phyloP scores from a whole-genome alignment of 1,140 invertebrate species.

The Lucilia sericata region DNA sequence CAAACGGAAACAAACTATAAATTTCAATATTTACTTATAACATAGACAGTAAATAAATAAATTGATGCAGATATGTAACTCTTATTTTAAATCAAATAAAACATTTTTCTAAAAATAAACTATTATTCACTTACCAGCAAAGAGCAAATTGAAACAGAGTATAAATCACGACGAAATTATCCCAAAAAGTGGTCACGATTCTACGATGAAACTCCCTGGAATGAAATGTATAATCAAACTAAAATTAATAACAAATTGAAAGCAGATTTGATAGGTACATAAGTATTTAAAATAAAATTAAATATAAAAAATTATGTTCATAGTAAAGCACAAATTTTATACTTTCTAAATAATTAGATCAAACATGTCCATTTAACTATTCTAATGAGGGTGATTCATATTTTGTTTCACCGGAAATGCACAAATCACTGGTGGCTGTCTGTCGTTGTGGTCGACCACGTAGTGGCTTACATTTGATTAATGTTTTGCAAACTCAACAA shows the following conservation, averaged over 20 bases:
- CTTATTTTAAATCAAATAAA: no score
- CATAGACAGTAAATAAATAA: neutral
- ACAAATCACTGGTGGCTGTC: constrained; percentile 52
- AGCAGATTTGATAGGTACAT: constrained; percentile 27
- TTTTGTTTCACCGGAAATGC: constrained; percentile 62
- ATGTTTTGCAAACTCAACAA: constrained; percentile 57
- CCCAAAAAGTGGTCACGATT: constrained; percentile 57
- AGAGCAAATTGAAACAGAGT: constrained; percentile 59
- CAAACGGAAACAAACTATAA: neutral
- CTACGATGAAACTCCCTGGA: constrained; percentile 49
- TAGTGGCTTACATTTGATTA: constrained; percentile 55
- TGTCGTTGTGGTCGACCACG: constrained; percentile 62
- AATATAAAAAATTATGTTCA: neutral
- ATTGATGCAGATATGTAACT: neutral
- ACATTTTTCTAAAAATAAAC: no score
- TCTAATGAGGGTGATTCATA: constrained; percentile 55
- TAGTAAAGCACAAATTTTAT: no score
- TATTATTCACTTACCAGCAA: constrained; percentile 50
- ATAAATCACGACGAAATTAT: constrained; percentile 58
- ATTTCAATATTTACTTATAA: constrained; percentile 3
- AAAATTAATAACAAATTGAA: constrained; percentile 55
- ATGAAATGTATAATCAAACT: constrained; percentile 60
- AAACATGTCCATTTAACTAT: constrained; percentile 53
- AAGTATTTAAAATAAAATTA: neutral
- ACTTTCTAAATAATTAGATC: constrained; percentile 47